Conservation (phyloP, 2,888 invertebrate species). For the Bellardia bayeri region DNA sequence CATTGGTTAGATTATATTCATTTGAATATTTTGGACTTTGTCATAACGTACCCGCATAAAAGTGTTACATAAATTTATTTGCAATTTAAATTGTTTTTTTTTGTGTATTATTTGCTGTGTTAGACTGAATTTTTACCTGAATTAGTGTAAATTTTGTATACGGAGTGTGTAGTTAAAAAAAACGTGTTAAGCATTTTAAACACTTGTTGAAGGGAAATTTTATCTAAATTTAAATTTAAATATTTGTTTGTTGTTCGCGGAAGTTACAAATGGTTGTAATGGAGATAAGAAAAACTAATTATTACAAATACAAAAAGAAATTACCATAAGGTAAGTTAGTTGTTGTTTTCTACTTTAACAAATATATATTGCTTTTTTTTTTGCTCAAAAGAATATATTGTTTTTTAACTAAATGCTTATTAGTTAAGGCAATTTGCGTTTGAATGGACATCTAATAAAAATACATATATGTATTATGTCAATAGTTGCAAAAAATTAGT, state of each 20-base stretch:
- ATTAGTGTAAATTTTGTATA: constrained; percentile 39
- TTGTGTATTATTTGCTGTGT: constrained; percentile 27
- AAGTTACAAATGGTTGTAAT: constrained; percentile 65
- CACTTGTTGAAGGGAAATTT: constrained; percentile 41
- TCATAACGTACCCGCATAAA: constrained; percentile 77
- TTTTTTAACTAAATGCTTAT: constrained; percentile 47
- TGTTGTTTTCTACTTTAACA: constrained; percentile 7
- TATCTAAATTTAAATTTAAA: constrained; percentile 56
- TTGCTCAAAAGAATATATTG: constrained; percentile 17
- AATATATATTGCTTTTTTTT: constrained; percentile 16
- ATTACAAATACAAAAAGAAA: constrained; percentile 39
- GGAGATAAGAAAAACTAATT: constrained; percentile 60
- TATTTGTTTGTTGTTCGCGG: constrained; percentile 65
- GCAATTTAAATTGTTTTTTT: constrained; percentile 50
- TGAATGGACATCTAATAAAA: constrained; percentile 52
- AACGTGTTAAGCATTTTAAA: constrained; percentile 68
- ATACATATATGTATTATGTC: constrained; percentile 36
- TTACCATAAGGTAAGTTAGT: constrained; percentile 63
- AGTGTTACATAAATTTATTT: constrained; percentile 70
- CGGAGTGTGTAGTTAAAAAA: not conserved
- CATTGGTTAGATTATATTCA: constrained; percentile 80
- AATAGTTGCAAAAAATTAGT: constrained; percentile 20
- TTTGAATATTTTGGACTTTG: constrained; percentile 76
- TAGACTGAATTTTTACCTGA: constrained; percentile 59
- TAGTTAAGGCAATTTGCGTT: constrained; percentile 40